A percentile compares a stretch with the other conserved stretches of the same genome.
Evolutionary conservation across 35 echinoderm and acorn worm species (phyloP).

Genomic region (Holothuria glaberrima): DNA sequence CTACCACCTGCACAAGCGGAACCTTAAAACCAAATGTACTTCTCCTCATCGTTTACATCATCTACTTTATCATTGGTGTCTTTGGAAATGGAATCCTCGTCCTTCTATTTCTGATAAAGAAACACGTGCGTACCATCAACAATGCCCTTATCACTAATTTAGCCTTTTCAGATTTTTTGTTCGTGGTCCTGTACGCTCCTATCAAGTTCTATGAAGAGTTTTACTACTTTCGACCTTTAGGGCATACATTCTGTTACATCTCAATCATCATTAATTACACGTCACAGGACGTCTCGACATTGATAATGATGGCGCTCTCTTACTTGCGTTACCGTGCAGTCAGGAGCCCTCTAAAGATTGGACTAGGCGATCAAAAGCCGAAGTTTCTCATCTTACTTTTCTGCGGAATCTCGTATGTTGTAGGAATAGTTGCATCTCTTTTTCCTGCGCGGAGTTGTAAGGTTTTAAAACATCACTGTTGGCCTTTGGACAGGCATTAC

Average conservation of each 20-base stretch:
- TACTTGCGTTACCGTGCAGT: constrained; percentile 8
- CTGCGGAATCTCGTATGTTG: neutral
- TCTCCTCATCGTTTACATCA: neutral
- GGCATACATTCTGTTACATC: neutral
- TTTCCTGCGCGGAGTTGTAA: neutral
- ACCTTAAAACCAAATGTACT: too few relatives aligned
- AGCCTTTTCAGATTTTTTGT: constrained; percentile 27
- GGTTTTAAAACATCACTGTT: neutral
- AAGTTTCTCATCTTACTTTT: neutral
- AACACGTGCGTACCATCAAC: constrained; percentile 11
- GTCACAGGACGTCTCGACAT: constrained; percentile 30
- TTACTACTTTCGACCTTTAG: neutral
- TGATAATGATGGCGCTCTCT: neutral
- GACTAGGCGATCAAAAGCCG: neutral
- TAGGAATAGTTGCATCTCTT: neutral
- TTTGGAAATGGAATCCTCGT: constrained; percentile 27
- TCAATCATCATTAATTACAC: constrained; percentile 23
- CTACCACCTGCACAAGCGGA: too few relatives aligned
- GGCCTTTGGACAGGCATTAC: neutral
- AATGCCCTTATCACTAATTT: constrained; percentile 15
- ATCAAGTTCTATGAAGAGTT: neutral
- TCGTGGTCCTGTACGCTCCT: neutral
- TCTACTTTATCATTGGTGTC: neutral
- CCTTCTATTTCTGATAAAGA: neutral
- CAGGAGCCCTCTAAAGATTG: neutral